Evolutionary conservation across 2,113 vertebrate genomes (phyloP).

Genomic region (Otus sunia): DNA sequence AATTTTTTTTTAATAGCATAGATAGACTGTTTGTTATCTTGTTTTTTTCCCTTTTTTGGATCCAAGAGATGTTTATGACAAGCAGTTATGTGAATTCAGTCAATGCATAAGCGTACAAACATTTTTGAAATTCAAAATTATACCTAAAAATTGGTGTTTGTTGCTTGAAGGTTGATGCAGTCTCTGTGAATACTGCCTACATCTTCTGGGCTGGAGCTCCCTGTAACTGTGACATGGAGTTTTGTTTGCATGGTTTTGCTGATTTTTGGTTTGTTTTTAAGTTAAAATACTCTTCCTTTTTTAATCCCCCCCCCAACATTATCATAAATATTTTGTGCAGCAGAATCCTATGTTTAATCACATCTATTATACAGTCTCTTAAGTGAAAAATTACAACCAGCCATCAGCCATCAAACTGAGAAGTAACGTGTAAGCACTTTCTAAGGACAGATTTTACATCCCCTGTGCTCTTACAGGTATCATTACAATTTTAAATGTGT

Average conservation of each 20-base stretch:
- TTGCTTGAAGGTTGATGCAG: background rate
- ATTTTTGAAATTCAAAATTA: background rate
- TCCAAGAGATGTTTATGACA: background rate
- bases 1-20: background rate
- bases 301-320: background rate
- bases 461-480: background rate
- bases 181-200: background rate
- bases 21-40: background rate
- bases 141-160: background rate
- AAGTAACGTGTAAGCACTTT: background rate
- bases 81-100: background rate
- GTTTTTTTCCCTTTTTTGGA: accelerated
- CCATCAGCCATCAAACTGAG: background rate
- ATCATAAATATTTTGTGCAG: background rate
- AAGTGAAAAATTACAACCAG: background rate
- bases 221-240: background rate
- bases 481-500: background rate
- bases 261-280: background rate
- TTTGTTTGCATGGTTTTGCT: background rate
- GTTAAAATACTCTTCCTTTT: background rate
- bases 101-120: background rate
- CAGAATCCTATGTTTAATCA: background rate
- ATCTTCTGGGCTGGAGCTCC: background rate
- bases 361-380: background rate
- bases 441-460: background rate